A percentile compares a stretch with the other conserved stretches of the same genome.
Evolutionary conservation across 2,888 invertebrate species (phyloP).

Genomic region (Odontocolon sp.): DNA sequence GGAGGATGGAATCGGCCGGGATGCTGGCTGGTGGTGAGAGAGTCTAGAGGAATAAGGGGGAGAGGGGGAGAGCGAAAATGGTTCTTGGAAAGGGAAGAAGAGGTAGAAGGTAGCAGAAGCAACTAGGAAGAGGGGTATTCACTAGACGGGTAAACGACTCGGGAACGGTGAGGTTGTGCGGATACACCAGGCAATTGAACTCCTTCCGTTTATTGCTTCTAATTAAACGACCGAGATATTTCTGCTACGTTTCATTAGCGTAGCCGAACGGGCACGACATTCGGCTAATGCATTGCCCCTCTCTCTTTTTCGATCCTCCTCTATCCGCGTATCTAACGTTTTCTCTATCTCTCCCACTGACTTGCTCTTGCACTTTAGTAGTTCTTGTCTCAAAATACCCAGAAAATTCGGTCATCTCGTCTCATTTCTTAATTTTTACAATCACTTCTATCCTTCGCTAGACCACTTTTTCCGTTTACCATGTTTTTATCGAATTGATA

Average conservation of each 20-base stretch:
- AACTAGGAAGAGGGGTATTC: constrained; percentile 60
- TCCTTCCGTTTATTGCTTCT: constrained; percentile 78
- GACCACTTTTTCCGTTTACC: no score
- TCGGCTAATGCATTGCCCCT: constrained; percentile 70
- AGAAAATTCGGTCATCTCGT: not conserved
- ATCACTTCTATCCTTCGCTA: no score
- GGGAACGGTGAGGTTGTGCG: constrained; percentile 65
- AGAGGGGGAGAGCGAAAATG: constrained; percentile 46
- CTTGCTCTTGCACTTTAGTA: not conserved
- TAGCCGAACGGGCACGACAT: constrained; percentile 69
- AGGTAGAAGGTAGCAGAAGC: constrained; percentile 38
- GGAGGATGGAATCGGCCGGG: no score
- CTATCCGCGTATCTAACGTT: not conserved
- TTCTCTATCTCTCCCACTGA: not conserved
- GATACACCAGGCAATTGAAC: constrained; percentile 76
- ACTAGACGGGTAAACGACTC: constrained; percentile 68
- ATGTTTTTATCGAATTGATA: no score
- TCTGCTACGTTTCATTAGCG: constrained; percentile 78
- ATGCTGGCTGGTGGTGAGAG: no score
- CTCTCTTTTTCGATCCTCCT: constrained; percentile 4
- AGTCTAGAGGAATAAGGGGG: constrained; percentile 29
- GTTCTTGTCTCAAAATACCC: not conserved
- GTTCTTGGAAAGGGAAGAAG: constrained; percentile 12
- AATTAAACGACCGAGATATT: constrained; percentile 79
- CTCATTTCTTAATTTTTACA: not conserved